These are phyloP conservation scores for Mastacembelus armatus DNA, from an alignment of 2,797 vertebrate genomes.

Conservation along the genomic window DNA sequence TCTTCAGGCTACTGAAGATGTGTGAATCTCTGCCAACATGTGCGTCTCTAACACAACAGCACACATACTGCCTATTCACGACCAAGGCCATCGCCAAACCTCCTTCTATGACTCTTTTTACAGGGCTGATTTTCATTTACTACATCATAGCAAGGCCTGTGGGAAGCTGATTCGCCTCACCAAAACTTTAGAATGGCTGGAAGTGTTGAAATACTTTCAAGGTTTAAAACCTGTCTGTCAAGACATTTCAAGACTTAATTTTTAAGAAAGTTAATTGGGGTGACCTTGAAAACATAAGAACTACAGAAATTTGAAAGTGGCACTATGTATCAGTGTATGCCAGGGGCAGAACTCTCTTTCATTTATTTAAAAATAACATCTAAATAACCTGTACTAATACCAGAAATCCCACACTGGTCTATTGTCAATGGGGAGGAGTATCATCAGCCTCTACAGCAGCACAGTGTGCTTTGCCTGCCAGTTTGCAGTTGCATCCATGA, in stretches of 20 bases:
- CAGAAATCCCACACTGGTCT: constrained; percentile 18
- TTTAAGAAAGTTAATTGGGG: neutral
- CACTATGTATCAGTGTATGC: neutral
- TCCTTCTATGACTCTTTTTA: constrained; percentile 59
- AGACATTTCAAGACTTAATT: neutral
- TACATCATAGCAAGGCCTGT: constrained; percentile 33
- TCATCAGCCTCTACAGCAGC: constrained; percentile 11
- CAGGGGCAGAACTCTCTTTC: neutral
- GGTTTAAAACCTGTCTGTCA: constrained; percentile 34
- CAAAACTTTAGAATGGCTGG: constrained; percentile 48
- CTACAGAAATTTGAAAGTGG: too few relatives aligned
- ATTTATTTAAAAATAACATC: neutral
- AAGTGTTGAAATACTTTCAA: constrained; percentile 38
- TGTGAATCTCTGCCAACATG: constrained; percentile 29
- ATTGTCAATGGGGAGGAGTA: constrained; percentile 1
- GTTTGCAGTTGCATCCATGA: constrained; percentile 14
- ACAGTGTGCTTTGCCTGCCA: constrained; percentile 16
- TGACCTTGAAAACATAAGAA: neutral
- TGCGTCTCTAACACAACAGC: constrained; percentile 16
- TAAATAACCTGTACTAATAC: constrained; percentile 6
- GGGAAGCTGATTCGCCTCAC: constrained; percentile 58
- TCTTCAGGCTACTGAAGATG: constrained; percentile 24
- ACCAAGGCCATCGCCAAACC: constrained; percentile 58
- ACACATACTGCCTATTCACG: constrained; percentile 48
- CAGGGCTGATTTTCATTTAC: constrained; percentile 48